Percentiles rank a stretch among this genome's conserved stretches.
Conservation (phyloP, 2,797 vertebrate species). For the Poecilia wingei region DNA sequence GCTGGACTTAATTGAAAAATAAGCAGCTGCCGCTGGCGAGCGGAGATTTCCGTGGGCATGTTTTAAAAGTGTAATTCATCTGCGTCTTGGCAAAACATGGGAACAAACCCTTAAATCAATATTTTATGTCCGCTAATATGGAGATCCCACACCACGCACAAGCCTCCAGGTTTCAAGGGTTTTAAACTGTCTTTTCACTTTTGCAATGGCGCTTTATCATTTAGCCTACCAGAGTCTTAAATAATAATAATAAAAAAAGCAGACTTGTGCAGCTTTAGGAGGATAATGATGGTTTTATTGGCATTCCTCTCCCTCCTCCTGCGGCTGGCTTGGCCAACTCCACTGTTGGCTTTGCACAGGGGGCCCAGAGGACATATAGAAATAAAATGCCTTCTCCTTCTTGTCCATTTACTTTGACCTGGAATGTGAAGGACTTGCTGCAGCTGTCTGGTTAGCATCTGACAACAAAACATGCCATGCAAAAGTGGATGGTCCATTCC, state of each 20-base stretch:
- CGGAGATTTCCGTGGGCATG: not conserved
- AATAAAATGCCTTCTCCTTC: conserved; percentile 44
- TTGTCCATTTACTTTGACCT: conserved; percentile 33
- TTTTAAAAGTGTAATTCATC: not conserved
- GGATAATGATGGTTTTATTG: conserved; percentile 53
- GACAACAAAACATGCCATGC: conserved; percentile 49
- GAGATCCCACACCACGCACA: conserved; percentile 8
- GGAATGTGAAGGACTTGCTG: conserved; percentile 36
- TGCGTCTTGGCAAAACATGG: conserved; percentile 1
- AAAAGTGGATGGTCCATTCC: conserved; percentile 44
- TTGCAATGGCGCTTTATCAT: conserved; percentile 19
- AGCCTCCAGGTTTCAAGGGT: conserved; percentile 15
- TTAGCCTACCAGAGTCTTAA: conserved; percentile 30
- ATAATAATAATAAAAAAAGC: conserved; percentile 35
- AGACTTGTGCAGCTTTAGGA: conserved; percentile 39
- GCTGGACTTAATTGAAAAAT: not conserved
- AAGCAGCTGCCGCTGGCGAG: not conserved
- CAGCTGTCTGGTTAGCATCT: conserved; percentile 35
- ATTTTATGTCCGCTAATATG: conserved; percentile 1
- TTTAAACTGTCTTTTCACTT: conserved; percentile 8
- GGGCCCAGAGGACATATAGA: conserved; percentile 53
- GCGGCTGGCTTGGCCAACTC: conserved; percentile 40
- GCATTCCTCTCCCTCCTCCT: conserved; percentile 49
- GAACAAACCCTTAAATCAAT: conserved; percentile 7
- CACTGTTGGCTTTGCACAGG: conserved; percentile 33